Percentiles rank a stretch among this genome's conserved stretches.
Conservation (phyloP, 53 echinoderm and acorn worm species). For the Henricia sp. region DNA sequence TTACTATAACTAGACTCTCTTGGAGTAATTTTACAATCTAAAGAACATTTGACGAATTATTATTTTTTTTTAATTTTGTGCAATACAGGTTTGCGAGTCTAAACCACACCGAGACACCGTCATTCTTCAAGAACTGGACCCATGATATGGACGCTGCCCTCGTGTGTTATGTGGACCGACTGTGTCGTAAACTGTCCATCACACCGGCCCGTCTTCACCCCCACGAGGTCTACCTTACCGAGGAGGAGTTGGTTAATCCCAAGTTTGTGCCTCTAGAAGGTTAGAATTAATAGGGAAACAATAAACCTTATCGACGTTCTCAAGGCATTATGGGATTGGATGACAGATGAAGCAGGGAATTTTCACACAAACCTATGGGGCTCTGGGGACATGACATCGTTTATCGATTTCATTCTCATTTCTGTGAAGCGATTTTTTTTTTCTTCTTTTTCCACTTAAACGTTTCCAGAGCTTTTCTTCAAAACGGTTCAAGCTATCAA, state of each 20-base stretch:
- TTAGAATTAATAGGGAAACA: constrained; percentile 15
- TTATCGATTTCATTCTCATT: too few species aligned
- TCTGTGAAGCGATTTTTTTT: too few species aligned
- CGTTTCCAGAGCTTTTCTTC: too few species aligned
- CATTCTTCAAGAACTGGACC: constrained; percentile 80
- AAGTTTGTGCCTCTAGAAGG: constrained; percentile 74
- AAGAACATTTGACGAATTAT: constrained; percentile 5
- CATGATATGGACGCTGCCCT: constrained; percentile 78
- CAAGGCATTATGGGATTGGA: too few species aligned
- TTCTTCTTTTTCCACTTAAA: too few species aligned
- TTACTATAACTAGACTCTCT: too few species aligned
- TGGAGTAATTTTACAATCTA: constrained; percentile 4
- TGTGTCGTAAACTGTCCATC: constrained; percentile 85
- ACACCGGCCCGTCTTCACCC: constrained; percentile 87
- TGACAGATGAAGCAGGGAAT: too few species aligned
- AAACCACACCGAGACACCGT: constrained; percentile 61
- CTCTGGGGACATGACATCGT: too few species aligned
- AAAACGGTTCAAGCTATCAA: too few species aligned
- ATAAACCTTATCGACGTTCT: too few species aligned
- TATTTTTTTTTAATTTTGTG: background rate
- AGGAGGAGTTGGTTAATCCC: constrained; percentile 70
- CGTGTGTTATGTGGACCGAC: constrained; percentile 77
- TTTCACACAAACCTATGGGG: too few species aligned
- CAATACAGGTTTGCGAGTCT: constrained; percentile 56
- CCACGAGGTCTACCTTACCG: constrained; percentile 79